phyloP scores from a whole-genome alignment of 30 jellyfish, hydroid and myxozoan genomes.

The Turritopsis dohrnii region DNA sequence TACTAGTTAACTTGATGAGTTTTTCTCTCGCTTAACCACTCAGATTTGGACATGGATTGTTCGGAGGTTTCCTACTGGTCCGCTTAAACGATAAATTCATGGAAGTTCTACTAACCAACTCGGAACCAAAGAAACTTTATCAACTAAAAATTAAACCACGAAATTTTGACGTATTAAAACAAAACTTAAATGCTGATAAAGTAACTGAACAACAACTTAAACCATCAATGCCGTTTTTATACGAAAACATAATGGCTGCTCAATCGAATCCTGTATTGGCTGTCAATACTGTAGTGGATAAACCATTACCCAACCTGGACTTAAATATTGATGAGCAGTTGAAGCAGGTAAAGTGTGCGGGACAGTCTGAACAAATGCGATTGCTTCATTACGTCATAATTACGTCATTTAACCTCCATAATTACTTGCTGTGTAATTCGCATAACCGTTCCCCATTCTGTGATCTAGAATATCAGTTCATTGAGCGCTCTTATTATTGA shows the following conservation, averaged over 20 bases:
- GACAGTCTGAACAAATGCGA: too few relatives aligned
- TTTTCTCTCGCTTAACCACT: not conserved
- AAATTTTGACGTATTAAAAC: not conserved
- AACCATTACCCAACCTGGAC: not conserved
- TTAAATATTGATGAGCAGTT: not conserved
- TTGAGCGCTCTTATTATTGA: too few relatives aligned
- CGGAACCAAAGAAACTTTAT: slow-evolving; percentile 22
- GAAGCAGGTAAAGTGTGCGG: not conserved
- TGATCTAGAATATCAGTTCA: too few relatives aligned
- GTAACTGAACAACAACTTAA: not conserved
- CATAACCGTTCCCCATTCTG: too few relatives aligned
- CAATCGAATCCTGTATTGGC: slow-evolving; percentile 1
- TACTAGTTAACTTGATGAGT: not conserved
- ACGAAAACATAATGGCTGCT: not conserved
- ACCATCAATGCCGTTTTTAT: not conserved
- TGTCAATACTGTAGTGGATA: not conserved
- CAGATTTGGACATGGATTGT: slow-evolving; percentile 31
- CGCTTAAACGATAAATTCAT: slow-evolving; percentile 12
- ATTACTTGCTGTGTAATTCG: too few relatives aligned
- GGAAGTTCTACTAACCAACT: slow-evolving; percentile 12
- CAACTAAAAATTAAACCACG: slow-evolving; percentile 14
- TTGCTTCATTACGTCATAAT: too few relatives aligned
- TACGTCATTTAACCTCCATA: too few relatives aligned
- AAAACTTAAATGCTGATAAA: not conserved
- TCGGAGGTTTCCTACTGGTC: slow-evolving; percentile 31